A percentile compares a stretch with the other conserved stretches of the same genome.
These are phyloP conservation scores for Lasioglossum vierecki DNA, from an alignment of 2,888 invertebrate genomes.

Conservation along the genomic window DNA sequence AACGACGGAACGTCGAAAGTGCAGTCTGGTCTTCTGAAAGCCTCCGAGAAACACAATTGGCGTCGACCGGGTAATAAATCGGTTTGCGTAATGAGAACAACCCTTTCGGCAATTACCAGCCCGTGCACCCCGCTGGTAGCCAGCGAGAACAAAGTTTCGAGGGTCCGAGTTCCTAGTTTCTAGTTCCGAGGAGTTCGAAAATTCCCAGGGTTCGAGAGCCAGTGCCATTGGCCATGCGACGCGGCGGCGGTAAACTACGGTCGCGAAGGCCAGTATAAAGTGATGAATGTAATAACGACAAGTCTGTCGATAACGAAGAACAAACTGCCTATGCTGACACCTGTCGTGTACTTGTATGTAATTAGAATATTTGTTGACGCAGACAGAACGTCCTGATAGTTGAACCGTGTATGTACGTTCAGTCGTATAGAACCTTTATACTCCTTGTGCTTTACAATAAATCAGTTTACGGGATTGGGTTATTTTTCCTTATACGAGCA, in stretches of 20 bases:
- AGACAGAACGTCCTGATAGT: too few relatives aligned
- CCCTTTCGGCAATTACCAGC: conserved; percentile 26
- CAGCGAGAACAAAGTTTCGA: background rate
- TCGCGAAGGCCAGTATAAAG: background rate
- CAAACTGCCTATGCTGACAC: too few relatives aligned
- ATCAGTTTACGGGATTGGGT: too few relatives aligned
- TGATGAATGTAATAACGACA: too few relatives aligned
- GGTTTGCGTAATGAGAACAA: conserved; percentile 39
- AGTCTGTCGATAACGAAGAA: too few relatives aligned
- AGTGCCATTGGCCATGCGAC: conserved; percentile 16
- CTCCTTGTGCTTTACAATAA: too few relatives aligned
- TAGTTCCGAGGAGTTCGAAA: conserved; percentile 18
- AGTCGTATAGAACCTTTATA: too few relatives aligned
- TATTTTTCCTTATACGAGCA: too few relatives aligned
- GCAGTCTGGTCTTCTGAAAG: background rate
- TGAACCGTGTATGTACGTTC: too few relatives aligned
- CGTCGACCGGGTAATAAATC: conserved; percentile 22
- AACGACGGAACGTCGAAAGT: background rate
- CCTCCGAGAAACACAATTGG: background rate
- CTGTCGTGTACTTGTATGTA: too few relatives aligned
- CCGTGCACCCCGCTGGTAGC: background rate
- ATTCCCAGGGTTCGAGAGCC: conserved; percentile 41
- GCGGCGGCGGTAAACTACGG: conserved; percentile 18
- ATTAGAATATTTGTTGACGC: too few relatives aligned
- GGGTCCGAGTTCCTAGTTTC: background rate